A percentile compares a stretch with the other conserved stretches of the same genome.
These are phyloP conservation scores for Brachyopa scutellaris DNA, from an alignment of 2,888 invertebrate genomes.

Conservation along the genomic window DNA sequence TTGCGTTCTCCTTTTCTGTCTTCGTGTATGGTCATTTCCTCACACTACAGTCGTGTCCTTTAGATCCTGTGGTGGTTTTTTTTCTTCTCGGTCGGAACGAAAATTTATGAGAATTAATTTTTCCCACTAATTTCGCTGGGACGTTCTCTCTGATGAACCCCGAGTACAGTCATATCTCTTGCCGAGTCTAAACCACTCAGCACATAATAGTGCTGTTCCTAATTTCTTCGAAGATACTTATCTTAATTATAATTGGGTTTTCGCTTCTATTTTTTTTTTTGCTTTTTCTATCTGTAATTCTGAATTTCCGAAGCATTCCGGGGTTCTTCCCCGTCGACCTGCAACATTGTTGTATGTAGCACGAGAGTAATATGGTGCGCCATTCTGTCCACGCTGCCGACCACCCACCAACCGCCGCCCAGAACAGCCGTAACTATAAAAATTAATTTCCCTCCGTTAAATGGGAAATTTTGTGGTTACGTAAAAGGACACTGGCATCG, in stretches of 20 bases:
- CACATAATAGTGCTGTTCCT: constrained; percentile 71
- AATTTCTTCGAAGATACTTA: constrained; percentile 72
- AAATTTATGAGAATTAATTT: constrained; percentile 71
- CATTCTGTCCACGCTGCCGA: too few relatives aligned
- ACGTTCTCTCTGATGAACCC: constrained; percentile 11
- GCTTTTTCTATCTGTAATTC: constrained; percentile 53
- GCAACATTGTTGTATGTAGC: constrained; percentile 40
- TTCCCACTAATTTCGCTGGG: constrained; percentile 64
- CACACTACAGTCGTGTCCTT: background rate
- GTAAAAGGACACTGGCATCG: constrained; percentile 68
- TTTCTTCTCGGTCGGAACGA: constrained; percentile 3
- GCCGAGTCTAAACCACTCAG: constrained; percentile 70
- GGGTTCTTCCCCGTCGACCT: constrained; percentile 39
- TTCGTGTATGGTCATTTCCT: constrained; percentile 42
- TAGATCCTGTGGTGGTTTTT: background rate
- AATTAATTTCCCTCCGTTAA: constrained; percentile 72
- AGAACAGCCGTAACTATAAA: constrained; percentile 69
- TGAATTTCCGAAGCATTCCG: constrained; percentile 34
- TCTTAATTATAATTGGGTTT: constrained; percentile 73
- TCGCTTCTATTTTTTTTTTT: constrained; percentile 50
- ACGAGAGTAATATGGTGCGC: too few relatives aligned
- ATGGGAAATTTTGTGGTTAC: constrained; percentile 69
- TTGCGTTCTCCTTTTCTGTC: constrained; percentile 10
- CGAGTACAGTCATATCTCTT: constrained; percentile 59
- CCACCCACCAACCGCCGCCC: background rate